These are phyloP conservation scores for Hiodon alosoides DNA, from an alignment of 2,113 vertebrate species.

Conservation along the genomic window DNA sequence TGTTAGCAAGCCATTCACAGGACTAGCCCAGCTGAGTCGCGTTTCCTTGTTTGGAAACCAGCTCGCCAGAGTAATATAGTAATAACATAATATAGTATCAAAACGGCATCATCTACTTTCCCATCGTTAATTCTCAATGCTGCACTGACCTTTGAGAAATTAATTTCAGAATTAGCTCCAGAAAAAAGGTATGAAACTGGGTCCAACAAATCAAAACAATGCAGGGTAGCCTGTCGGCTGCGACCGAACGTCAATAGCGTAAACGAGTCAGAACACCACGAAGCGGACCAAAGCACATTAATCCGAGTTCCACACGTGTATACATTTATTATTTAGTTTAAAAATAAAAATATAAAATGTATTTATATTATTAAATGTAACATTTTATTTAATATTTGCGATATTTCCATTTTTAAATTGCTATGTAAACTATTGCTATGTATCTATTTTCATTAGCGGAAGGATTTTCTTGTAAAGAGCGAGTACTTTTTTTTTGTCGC, in stretches of 20 bases:
- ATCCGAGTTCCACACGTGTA: background rate
- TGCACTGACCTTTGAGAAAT: constrained; percentile 1
- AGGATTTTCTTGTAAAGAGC: background rate
- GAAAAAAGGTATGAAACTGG: background rate
- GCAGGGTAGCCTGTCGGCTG: no score
- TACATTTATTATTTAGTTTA: background rate
- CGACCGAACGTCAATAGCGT: background rate
- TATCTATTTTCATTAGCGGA: constrained; percentile 12
- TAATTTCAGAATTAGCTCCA: background rate
- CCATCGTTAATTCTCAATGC: background rate
- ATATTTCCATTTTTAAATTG: background rate
- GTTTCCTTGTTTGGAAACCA: no score
- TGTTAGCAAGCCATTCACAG: no score
- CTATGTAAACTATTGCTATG: background rate
- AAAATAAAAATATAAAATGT: background rate
- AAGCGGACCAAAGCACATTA: background rate
- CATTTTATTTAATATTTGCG: background rate
- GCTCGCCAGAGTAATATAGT: no score
- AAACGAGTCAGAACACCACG: background rate
- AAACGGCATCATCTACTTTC: background rate
- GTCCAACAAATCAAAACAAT: background rate
- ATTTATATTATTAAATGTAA: background rate
- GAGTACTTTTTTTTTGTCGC: background rate
- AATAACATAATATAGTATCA: no score
- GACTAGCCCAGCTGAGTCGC: no score